Evolutionary conservation across 2,888 invertebrate genomes (phyloP), one percentile per base, ranked within the genome.

Genomic region (Brenthis daphne): DNA sequence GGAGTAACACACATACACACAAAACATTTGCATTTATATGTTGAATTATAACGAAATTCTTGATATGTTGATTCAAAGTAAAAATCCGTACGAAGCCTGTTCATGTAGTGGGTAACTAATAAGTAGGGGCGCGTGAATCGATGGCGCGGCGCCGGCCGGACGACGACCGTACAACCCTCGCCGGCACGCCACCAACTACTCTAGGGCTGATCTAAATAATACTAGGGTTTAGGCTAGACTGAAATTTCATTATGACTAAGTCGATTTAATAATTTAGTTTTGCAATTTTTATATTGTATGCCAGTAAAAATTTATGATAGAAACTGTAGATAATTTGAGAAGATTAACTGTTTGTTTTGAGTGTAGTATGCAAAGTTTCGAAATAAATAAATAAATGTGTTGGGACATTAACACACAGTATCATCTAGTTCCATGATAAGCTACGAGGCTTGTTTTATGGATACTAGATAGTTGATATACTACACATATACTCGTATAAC

Each of bases 151-250:
- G 80, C 77, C 81, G 77, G 58, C 69, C 78, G 77, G 80, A 74
- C 82, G 83, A 68, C 81, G 80, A 80, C 81, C 81, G 78, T 74
- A 75, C 75, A 74, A 75, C 76, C 77, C 76, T 71, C 74, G 29
- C 63, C 57, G 50, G 58, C 60, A 65, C 63, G 48, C 64, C 43
- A 53, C 51, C 51, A 14, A 53, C 24, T 48, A n/a, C 33, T 6
- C 54, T 63, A 69, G 60, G 68, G 70, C 20, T 60, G 57, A 47
- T 63, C 63, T 54, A 54, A 63, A 63, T 54, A 43, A 63, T 33
- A 53, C 63, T 63, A 43, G 63, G 37, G 37, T 33, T 63, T 6
- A 50, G 11, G 29, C 50, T 57, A 65, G 16, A 65, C 57, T 65
- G 14, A 57, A 65, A 60, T 66, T 66, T 60, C 43, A 37, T 29